Conservation (phyloP, 2,797 vertebrate species). For the Rhinoraja longicauda region DNA sequence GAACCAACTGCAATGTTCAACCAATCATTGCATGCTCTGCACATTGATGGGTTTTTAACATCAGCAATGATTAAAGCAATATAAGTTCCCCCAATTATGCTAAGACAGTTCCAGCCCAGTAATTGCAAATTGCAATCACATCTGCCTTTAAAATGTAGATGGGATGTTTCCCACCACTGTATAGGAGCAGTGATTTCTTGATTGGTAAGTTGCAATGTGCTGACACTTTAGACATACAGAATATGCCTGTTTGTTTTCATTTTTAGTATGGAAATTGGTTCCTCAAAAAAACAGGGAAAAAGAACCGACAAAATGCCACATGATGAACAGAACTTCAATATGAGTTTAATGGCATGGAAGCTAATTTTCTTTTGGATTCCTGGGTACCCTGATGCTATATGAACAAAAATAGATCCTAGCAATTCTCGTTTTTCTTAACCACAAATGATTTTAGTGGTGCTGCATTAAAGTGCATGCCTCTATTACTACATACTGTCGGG, state of each 20-base stretch:
- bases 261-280: neutral
- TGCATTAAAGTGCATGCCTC: neutral
- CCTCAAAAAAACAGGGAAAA: neutral
- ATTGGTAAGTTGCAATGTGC: neutral
- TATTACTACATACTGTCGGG: neutral
- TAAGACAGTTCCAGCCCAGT: neutral
- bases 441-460: conserved; percentile 20
- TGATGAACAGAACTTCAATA: neutral
- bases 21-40: neutral
- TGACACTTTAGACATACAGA: neutral
- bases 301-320: neutral
- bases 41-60: conserved; percentile 5
- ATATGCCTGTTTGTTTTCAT: neutral
- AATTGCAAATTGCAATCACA: conserved; percentile 26
- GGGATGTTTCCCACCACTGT: neutral
- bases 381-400: neutral
- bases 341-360: neutral
- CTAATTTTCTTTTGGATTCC: neutral
- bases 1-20: neutral
- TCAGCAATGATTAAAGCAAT: conserved; percentile 26
- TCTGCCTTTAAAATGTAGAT: neutral
- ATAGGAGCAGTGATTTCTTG: neutral
- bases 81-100: neutral
- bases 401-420: neutral
- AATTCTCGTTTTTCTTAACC: neutral